Evolutionary conservation across 1,140 invertebrate genomes (phyloP).

Genomic region (Anoplolepis gracilipes): DNA sequence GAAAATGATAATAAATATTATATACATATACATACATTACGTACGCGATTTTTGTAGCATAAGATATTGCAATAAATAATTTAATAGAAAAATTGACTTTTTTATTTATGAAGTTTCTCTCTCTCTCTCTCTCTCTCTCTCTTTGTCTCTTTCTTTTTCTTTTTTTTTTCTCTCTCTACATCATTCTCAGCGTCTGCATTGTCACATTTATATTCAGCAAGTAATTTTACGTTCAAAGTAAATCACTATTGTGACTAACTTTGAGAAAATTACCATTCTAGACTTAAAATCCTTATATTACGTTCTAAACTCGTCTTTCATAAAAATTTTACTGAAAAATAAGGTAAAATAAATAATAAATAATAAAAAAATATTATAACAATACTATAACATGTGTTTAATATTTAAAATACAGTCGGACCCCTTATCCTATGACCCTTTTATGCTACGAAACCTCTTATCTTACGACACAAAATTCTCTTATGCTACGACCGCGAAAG

Average conservation of each 20-base stretch:
- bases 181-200: not conserved
- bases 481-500: too few species aligned
- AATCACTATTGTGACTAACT: conserved; percentile 11
- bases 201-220: conserved; percentile 29
- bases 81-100: conserved; percentile 14
- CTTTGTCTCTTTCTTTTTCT: not conserved
- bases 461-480: too few species aligned
- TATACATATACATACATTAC: not conserved
- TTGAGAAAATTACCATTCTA: not conserved
- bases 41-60: not conserved
- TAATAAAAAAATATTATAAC: not conserved
- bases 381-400: not conserved
- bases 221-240: not conserved
- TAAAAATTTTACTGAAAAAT: not conserved
- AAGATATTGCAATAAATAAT: conserved; percentile 8
- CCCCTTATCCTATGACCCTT: too few species aligned
- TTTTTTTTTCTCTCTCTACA: conserved; percentile 6
- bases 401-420: not conserved
- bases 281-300: not conserved
- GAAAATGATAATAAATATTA: not conserved
- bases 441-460: too few species aligned
- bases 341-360: not conserved
- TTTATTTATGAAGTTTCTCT: conserved; percentile 14
- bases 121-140: conserved; percentile 18
- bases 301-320: not conserved